phyloP scores from a whole-genome alignment of 2,888 invertebrate genomes.

The Aleiodes leptofemur region DNA sequence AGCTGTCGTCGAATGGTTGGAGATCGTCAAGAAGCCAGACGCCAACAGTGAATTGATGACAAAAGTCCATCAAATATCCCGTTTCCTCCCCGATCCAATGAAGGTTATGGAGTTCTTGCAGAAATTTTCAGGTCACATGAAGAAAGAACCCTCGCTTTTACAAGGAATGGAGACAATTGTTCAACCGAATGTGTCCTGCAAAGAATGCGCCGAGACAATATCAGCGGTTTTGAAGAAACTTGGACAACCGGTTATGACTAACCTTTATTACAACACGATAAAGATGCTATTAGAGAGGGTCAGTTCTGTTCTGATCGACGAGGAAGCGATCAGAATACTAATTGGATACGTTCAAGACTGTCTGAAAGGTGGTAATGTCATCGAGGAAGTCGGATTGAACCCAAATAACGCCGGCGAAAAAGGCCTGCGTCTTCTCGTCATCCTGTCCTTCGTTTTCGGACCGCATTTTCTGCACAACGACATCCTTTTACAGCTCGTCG shows the following conservation, averaged over 20 bases:
- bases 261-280: constrained; percentile 95
- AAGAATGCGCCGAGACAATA: constrained; percentile 94
- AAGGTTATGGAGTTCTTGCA: constrained; percentile 92
- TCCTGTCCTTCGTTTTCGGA: constrained; percentile 94
- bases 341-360: constrained; percentile 81
- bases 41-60: constrained; percentile 83
- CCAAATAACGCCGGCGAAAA: constrained; percentile 90
- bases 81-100: constrained; percentile 93
- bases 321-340: constrained; percentile 87
- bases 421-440: constrained; percentile 91
- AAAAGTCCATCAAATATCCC: constrained; percentile 82
- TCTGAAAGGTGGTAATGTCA: constrained; percentile 82
- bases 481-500: constrained; percentile 85
- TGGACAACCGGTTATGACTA: constrained; percentile 96
- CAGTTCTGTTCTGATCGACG: constrained; percentile 97
- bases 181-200: constrained; percentile 93
- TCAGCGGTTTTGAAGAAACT: constrained; percentile 90
- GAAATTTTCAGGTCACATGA: constrained; percentile 88
- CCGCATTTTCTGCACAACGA: constrained; percentile 93
- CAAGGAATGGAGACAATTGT: constrained; percentile 92
- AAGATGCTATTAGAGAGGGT: constrained; percentile 96
- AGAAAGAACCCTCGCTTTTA: constrained; percentile 82
- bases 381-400: constrained; percentile 87
- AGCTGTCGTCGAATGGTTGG: constrained; percentile 91
- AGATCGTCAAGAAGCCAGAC: constrained; percentile 85